These are phyloP conservation scores for Apis laboriosa DNA, from an alignment of 1,140 invertebrate species.

Conservation along the genomic window DNA sequence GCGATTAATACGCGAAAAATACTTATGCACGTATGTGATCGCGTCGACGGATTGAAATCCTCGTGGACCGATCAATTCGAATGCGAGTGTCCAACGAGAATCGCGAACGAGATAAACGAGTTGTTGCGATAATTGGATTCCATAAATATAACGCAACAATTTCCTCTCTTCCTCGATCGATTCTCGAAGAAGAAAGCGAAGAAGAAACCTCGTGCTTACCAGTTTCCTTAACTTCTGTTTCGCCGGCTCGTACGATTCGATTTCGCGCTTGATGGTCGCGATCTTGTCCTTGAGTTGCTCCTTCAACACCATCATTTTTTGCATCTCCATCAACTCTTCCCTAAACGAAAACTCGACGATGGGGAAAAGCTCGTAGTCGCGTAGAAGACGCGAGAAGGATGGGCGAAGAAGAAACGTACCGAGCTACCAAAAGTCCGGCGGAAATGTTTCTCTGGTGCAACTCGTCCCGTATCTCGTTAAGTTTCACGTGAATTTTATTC, in stretches of 20 bases:
- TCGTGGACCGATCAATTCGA: conserved; percentile 52
- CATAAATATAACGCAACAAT: background rate
- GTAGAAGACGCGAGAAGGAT: background rate
- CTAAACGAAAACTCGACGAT: conserved; percentile 48
- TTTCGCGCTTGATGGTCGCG: conserved; percentile 34
- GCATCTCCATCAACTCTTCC: conserved; percentile 59
- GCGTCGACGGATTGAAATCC: conserved; percentile 35
- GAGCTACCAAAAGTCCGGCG: conserved; percentile 58
- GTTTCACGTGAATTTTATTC: conserved; percentile 38
- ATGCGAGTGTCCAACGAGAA: conserved; percentile 48
- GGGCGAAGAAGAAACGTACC: conserved; percentile 32
- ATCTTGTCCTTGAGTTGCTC: conserved; percentile 43
- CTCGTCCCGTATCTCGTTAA: conserved; percentile 42
- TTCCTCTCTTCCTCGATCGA: background rate
- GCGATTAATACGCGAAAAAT: conserved; percentile 45
- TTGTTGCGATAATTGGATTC: background rate
- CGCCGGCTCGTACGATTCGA: conserved; percentile 15
- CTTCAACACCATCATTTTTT: conserved; percentile 47
- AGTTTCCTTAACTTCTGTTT: background rate
- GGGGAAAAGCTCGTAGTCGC: background rate
- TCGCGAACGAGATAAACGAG: conserved; percentile 13
- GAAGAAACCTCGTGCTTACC: no score
- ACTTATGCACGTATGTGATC: background rate
- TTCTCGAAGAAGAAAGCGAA: background rate
- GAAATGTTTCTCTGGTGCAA: conserved; percentile 44